Conservation (phyloP, 2,888 invertebrate species). For the Platypus cylindrus region DNA sequence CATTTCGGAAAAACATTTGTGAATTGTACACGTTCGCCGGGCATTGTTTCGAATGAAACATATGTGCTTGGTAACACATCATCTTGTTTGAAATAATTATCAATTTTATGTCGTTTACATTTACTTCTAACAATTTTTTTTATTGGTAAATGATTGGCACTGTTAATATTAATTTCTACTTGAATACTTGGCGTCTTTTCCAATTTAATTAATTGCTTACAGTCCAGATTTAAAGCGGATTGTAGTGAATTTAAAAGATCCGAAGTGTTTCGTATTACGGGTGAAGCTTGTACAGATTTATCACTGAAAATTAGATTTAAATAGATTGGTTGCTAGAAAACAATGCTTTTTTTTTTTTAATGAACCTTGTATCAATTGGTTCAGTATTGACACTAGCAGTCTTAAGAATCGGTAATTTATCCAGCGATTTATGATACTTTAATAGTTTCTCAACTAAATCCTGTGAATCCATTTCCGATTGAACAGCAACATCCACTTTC, state of each 20-base stretch:
- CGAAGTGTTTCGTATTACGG: conserved; percentile 20
- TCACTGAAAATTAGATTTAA: too few relatives aligned
- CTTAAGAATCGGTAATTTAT: too few relatives aligned
- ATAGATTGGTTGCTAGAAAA: too few relatives aligned
- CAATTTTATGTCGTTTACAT: conserved; percentile 25
- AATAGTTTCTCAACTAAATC: too few relatives aligned
- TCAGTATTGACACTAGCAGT: too few relatives aligned
- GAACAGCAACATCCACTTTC: too few relatives aligned
- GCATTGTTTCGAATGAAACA: conserved; percentile 44
- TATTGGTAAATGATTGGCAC: conserved; percentile 43
- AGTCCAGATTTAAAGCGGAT: conserved; percentile 26
- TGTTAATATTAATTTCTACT: conserved; percentile 41
- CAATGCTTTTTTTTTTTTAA: too few relatives aligned
- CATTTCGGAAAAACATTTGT: conserved; percentile 41
- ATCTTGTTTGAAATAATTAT: conserved; percentile 19
- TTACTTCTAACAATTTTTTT: conserved; percentile 29
- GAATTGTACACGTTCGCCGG: conserved; percentile 26
- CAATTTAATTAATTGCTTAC: conserved; percentile 4
- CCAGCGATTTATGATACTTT: too few relatives aligned
- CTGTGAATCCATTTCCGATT: too few relatives aligned
- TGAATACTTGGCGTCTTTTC: conserved; percentile 28
- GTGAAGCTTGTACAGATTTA: too few relatives aligned
- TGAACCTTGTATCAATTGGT: too few relatives aligned
- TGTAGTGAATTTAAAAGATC: conserved; percentile 33
- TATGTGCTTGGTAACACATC: conserved; percentile 45